Conservation (phyloP, 2,797 vertebrate species). For the Carduelis carduelis region DNA sequence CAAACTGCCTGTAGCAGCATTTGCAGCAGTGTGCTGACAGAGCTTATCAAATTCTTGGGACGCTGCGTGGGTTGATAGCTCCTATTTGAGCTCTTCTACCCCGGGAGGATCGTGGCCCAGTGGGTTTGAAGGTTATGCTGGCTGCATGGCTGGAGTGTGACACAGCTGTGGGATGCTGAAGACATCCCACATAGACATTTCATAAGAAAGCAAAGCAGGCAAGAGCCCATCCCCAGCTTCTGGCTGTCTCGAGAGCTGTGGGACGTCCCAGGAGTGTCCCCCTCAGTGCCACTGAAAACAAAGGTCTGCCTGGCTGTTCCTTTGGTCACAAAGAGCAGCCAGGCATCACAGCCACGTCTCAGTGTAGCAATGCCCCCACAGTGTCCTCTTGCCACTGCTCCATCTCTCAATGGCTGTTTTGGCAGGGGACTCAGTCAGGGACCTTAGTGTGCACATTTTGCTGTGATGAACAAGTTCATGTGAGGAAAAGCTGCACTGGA, state of each 20-base stretch:
- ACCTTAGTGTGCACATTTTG: neutral
- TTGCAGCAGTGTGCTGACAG: neutral
- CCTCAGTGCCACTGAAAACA: fast-evolving
- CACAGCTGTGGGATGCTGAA: neutral
- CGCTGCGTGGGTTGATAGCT: neutral
- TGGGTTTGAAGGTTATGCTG: neutral
- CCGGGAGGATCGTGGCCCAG: neutral
- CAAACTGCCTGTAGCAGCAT: neutral
- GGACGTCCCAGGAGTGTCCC: neutral
- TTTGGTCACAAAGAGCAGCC: fast-evolving
- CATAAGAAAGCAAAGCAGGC: neutral
- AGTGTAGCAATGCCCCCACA: fast-evolving
- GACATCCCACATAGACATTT: neutral
- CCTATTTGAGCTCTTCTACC: neutral
- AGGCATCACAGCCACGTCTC: fast-evolving
- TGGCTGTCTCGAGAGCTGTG: fast-evolving
- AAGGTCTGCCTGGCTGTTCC: neutral
- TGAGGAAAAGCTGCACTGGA: neutral
- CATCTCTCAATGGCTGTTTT: fast-evolving
- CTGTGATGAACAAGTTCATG: neutral
- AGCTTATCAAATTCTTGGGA: neutral
- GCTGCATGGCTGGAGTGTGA: fast-evolving
- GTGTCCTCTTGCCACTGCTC: neutral
- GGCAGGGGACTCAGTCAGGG: fast-evolving
- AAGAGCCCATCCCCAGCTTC: neutral